Evolutionary conservation across 1,140 invertebrate genomes (phyloP).

Genomic region (Papilio polytes): DNA sequence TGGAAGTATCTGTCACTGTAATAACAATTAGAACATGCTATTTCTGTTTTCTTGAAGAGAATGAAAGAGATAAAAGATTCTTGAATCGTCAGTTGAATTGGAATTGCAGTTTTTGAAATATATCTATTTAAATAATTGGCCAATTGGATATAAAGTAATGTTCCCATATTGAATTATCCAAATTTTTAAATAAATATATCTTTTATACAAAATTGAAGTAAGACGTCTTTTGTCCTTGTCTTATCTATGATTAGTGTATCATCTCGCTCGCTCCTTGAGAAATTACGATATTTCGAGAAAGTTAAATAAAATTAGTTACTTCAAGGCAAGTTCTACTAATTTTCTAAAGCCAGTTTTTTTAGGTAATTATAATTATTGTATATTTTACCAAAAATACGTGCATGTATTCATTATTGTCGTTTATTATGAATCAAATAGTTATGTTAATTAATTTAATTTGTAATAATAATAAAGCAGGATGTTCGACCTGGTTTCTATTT

Average conservation of each 20-base stretch:
- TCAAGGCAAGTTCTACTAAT: background rate
- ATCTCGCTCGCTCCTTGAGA: too few relatives aligned
- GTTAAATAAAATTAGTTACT: background rate
- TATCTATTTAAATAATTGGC: background rate
- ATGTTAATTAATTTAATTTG: conserved; percentile 33
- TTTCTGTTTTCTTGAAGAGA: background rate
- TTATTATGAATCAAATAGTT: conserved; percentile 6
- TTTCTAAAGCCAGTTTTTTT: conserved; percentile 35
- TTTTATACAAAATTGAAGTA: too few relatives aligned
- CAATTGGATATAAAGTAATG: too few relatives aligned
- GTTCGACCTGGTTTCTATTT: conserved; percentile 17
- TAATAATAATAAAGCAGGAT: conserved; percentile 26
- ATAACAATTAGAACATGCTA: background rate
- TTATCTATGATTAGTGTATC: too few relatives aligned
- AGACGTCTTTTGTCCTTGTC: too few relatives aligned
- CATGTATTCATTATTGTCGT: conserved; percentile 25
- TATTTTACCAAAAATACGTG: conserved; percentile 37
- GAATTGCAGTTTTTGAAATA: background rate
- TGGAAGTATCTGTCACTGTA: background rate
- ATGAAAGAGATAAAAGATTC: background rate
- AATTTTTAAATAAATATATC: too few relatives aligned
- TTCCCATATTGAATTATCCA: too few relatives aligned
- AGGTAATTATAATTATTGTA: conserved; percentile 31
- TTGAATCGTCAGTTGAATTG: too few relatives aligned
- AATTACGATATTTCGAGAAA: too few relatives aligned